Conservation (phyloP, 2,113 vertebrate genomes). For the Urocitellus parryii region DNA sequence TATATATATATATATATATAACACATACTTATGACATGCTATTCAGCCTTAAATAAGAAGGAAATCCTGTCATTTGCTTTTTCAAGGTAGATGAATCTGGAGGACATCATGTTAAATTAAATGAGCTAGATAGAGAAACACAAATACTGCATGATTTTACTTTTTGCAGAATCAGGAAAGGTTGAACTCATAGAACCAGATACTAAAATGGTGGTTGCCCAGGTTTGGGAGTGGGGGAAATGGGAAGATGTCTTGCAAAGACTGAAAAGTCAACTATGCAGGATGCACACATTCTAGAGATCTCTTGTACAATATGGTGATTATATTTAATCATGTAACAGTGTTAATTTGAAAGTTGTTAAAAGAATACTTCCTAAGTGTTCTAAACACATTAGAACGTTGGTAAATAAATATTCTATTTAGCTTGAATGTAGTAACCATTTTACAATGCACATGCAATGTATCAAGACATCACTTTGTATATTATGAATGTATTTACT, state of each 20-base stretch:
- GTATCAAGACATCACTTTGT: background rate
- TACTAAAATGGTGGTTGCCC: background rate
- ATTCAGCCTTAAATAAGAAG: background rate
- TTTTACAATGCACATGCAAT: background rate
- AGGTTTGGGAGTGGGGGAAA: background rate
- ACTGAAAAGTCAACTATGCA: background rate
- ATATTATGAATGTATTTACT: background rate
- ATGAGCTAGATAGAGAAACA: background rate
- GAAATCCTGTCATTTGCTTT: too few relatives aligned
- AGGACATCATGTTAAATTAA: background rate
- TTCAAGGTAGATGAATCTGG: too few relatives aligned
- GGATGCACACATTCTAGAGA: background rate
- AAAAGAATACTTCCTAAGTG: background rate
- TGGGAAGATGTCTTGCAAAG: background rate
- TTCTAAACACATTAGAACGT: background rate
- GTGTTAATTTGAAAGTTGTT: background rate
- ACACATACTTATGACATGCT: background rate
- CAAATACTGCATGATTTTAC: background rate
- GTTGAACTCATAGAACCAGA: background rate
- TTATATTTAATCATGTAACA: background rate
- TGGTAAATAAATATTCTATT: background rate
- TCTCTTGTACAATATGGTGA: background rate
- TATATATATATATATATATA: background rate
- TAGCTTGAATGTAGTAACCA: background rate
- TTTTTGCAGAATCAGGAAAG: background rate